Percentiles rank a stretch among this genome's conserved stretches.
phyloP scores from a whole-genome alignment of 2,888 invertebrate species.

The Lacanobia oleracea region DNA sequence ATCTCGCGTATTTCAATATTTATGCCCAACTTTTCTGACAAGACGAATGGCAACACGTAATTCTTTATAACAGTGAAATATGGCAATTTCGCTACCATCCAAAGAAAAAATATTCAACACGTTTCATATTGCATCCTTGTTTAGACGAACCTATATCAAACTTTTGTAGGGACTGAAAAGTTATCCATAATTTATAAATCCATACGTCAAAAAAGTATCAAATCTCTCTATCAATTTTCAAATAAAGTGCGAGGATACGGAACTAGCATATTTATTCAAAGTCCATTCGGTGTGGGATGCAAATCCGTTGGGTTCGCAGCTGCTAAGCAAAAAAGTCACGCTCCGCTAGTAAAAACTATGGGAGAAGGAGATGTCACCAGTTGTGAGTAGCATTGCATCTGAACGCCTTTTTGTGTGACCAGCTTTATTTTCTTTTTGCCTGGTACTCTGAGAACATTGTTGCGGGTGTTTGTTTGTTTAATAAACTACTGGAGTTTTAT shows the following conservation, averaged over 20 bases:
- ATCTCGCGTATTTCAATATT: constrained; percentile 30
- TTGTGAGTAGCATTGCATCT: constrained; percentile 58
- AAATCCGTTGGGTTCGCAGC: constrained; percentile 68
- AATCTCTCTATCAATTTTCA: constrained; percentile 51
- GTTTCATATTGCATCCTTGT: constrained; percentile 45
- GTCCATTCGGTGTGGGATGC: constrained; percentile 70
- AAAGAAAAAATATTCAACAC: constrained; percentile 29
- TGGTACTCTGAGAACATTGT: constrained; percentile 52
- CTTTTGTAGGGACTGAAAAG: constrained; percentile 33
- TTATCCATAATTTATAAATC: constrained; percentile 39
- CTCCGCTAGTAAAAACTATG: constrained; percentile 77
- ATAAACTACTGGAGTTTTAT: background rate
- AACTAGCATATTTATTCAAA: constrained; percentile 71
- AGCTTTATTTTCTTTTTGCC: constrained; percentile 66
- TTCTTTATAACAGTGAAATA: constrained; percentile 51
- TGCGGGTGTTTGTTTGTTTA: constrained; percentile 12
- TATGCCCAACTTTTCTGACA: constrained; percentile 44
- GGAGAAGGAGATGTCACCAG: constrained; percentile 60
- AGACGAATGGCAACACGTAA: constrained; percentile 34
- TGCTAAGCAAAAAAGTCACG: constrained; percentile 79
- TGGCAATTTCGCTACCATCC: constrained; percentile 27
- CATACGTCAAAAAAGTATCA: constrained; percentile 30
- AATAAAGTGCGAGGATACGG: constrained; percentile 54
- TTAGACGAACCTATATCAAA: constrained; percentile 12
- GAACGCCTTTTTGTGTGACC: constrained; percentile 61